These are phyloP conservation scores for Astropecten irregularis DNA, from an alignment of 53 echinoderm and acorn worm genomes.

Conservation along the genomic window DNA sequence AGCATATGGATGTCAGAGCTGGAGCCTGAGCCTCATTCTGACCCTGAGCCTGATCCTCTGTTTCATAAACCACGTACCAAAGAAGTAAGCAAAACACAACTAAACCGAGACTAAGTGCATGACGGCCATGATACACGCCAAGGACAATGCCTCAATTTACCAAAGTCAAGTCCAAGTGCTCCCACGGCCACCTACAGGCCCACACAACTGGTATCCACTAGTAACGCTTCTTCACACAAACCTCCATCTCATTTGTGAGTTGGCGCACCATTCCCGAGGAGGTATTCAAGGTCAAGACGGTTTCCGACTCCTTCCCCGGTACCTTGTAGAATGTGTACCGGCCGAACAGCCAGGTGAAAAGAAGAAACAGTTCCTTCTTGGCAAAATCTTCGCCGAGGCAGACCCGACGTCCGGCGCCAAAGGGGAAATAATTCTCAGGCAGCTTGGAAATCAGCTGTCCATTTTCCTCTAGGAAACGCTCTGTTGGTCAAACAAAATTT, in stretches of 20 bases:
- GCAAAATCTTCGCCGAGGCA: no score
- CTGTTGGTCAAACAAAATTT: constrained; percentile 43
- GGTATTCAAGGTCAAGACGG: background rate
- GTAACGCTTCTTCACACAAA: constrained; percentile 16
- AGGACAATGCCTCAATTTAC: no score
- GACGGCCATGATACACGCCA: no score
- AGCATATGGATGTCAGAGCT: no score
- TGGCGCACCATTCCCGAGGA: background rate
- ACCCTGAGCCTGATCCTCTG: no score
- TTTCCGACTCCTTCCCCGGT: constrained; percentile 56
- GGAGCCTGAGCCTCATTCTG: no score
- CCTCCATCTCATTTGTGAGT: background rate
- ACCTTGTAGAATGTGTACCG: constrained; percentile 70
- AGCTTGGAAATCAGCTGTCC: constrained; percentile 44
- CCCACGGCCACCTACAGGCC: no score
- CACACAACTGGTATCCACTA: no score
- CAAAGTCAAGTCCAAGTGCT: no score
- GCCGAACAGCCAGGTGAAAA: constrained; percentile 81
- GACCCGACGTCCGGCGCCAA: constrained; percentile 70
- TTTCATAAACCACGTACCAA: no score
- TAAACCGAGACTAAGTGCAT: no score
- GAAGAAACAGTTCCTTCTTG: constrained; percentile 75
- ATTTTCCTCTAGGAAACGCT: constrained; percentile 72
- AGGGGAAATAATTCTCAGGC: constrained; percentile 72
- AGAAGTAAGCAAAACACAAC: no score